Base-by-base conservation (phyloP, 2,888 invertebrate species). In the Drosophila leonis region DNA sequence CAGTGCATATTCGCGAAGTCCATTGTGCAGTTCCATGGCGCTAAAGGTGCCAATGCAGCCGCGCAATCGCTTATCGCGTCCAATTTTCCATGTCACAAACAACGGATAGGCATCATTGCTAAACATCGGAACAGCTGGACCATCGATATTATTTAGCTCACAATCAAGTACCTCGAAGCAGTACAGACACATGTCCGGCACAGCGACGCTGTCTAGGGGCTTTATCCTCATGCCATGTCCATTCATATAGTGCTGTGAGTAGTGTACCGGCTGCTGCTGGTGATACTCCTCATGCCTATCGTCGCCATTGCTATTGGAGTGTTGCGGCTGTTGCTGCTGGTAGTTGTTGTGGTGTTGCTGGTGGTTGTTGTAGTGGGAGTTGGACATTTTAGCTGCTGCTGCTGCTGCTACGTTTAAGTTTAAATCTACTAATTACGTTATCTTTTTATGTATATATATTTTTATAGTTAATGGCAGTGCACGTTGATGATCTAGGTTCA, bases 1-100 rank as follows among this genome's bases (percentile, higher is more conserved):
- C 90, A 98, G 96, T 61, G 99, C 98, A 94, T 99, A 99, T 94
- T 99, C 99, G 83, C 98, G 95, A 81, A 99, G 95, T 75, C 99
- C 98, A 92, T 96, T 95, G 93, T 99, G 98, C 91, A 99, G 95
- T 93, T 97, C 97, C 96, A 98, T 97, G 64, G 98, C 97, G 93
- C 98, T 98, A 93, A 99, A 99, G 55, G 99, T 99, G 72, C 99
- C 99, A 92, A 99, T 99, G 94, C 99, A 99, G 57, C 99, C 99
- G 79, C 99, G 95, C 74, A 99, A 95, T 79, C 98, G 96, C 91
- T 97, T 96, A 92, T 98, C 98, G 92, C 97, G 96, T 60, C 99
- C 99, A 92, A 98, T 98, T 94, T 98, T 98, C 99, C 99, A 99
- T 75, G 99, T 99, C 81, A 99, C 99, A 94, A 99, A 99, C 92